phyloP scores from a whole-genome alignment of 1,140 invertebrate species.

The Drosophila rufa region DNA sequence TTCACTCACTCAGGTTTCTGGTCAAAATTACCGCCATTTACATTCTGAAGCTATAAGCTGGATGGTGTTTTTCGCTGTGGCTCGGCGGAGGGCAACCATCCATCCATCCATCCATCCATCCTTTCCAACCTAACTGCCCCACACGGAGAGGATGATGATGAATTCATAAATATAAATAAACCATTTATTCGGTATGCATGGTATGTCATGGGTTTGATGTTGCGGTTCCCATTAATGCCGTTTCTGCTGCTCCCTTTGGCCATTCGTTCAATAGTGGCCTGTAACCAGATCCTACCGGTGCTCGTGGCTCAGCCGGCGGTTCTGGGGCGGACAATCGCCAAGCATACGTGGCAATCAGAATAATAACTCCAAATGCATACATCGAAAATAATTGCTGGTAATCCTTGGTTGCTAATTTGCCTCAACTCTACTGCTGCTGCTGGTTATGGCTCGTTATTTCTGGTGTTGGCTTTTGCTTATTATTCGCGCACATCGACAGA shows the following conservation, averaged over 20 bases:
- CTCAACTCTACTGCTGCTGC: conserved; percentile 36
- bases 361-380: conserved; percentile 78
- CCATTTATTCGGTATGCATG: conserved; percentile 64
- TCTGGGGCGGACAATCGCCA: conserved; percentile 25
- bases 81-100: background rate
- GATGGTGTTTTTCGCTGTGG: conserved; percentile 1
- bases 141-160: conserved; percentile 49
- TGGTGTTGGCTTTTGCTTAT: conserved; percentile 52
- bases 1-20: conserved; percentile 16
- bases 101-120: background rate
- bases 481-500: conserved; percentile 34
- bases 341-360: conserved; percentile 80
- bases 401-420: conserved; percentile 79
- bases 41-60: conserved; percentile 14
- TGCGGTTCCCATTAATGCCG: conserved; percentile 34
- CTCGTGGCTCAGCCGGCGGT: background rate
- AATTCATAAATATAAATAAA: conserved; percentile 81
- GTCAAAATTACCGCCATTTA: conserved; percentile 13
- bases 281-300: conserved; percentile 4
- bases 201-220: conserved; percentile 61
- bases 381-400: conserved; percentile 80
- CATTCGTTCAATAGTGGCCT: conserved; percentile 4
- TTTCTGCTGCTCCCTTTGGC: conserved; percentile 19
- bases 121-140: conserved; percentile 29
- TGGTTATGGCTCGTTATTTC: conserved; percentile 35